Conservation (phyloP, 2,888 invertebrate species). For the Labia minor region DNA sequence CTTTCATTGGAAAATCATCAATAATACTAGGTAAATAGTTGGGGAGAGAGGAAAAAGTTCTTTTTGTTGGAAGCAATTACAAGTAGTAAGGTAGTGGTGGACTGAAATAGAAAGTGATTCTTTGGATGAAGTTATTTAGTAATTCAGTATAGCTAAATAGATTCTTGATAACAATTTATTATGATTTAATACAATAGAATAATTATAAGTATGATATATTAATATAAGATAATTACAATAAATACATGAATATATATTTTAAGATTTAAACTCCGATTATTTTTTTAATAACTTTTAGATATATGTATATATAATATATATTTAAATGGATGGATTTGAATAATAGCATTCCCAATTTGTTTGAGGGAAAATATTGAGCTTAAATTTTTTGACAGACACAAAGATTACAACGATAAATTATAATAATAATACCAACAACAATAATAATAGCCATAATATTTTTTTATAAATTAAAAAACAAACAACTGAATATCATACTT, state of each 20-base stretch:
- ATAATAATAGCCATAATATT: not conserved
- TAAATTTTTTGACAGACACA: not conserved
- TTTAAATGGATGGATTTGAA: slow-evolving; percentile 13
- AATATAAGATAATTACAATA: not conserved
- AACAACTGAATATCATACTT: too few species aligned
- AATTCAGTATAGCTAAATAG: too few species aligned
- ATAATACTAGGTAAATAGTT: too few species aligned
- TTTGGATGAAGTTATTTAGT: too few species aligned
- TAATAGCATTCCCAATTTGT: slow-evolving; percentile 5
- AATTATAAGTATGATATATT: not conserved
- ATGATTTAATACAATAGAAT: not conserved
- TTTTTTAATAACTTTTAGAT: not conserved
- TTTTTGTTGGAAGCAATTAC: too few species aligned
- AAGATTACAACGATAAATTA: not conserved
- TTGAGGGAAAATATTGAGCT: slow-evolving; percentile 3
- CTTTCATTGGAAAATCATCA: too few species aligned
- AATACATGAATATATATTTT: not conserved
- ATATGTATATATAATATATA: slow-evolving; percentile 5
- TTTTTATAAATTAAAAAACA: too few species aligned
- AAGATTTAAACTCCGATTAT: not conserved
- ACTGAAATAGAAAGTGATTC: too few species aligned
- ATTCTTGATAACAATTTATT: not conserved
- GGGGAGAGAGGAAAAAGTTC: too few species aligned
- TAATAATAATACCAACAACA: too few species aligned
- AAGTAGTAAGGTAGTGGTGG: too few species aligned